Evolutionary conservation across 2,113 vertebrate genomes (phyloP), one percentile per base, ranked within the genome.

Genomic region (Hemiscyllium ocellatum): DNA sequence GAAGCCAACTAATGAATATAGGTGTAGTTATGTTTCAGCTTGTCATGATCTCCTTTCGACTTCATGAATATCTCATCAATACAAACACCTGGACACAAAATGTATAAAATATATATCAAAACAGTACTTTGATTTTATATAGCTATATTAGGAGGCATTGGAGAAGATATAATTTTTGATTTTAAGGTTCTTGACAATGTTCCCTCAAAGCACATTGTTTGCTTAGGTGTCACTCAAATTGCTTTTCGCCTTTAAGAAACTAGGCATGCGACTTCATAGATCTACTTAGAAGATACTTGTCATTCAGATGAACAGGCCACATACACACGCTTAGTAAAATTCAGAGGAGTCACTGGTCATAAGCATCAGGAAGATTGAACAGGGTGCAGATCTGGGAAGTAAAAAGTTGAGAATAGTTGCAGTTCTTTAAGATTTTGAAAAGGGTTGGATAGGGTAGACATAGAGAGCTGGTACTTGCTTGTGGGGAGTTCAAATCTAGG

Each of bases 41-140:
- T 99, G 96, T 99, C 99, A 96, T 99, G 99, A 97, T 99, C 98
- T 95, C 98, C 98, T 97, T 98, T 99, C 99, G 99, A 99, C 96
- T 99, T 98, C 93, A 98, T 99, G 96, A 99, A 97, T 97, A 99
- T 99, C 97, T 99, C 99, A 98, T 99, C 99, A 96, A 99, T 98
- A 96, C 98, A 99, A 97, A 99, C 98, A 76, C 99, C 99, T 99
- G 97, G 24, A 96, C 0, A 93, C 80, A 96, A 97, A 22, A 61
- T 47, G n/a, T 24, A 70, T 47, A 70, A 2, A 70, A 19, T 70
- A 68, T 17, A 69, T 8, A 50, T 17, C 52, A 56, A 83, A 42
- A 29, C 47, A 87, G 65, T n/a, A 91, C 65, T 33, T 15, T 15
- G 22, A 86, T 94, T 72, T 56, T 37, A 5, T 56, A 50, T 96